Conservation (phyloP, 30 jellyfish, hydroid and myxozoan species). For the Hydractinia symbiolongicarpus region DNA sequence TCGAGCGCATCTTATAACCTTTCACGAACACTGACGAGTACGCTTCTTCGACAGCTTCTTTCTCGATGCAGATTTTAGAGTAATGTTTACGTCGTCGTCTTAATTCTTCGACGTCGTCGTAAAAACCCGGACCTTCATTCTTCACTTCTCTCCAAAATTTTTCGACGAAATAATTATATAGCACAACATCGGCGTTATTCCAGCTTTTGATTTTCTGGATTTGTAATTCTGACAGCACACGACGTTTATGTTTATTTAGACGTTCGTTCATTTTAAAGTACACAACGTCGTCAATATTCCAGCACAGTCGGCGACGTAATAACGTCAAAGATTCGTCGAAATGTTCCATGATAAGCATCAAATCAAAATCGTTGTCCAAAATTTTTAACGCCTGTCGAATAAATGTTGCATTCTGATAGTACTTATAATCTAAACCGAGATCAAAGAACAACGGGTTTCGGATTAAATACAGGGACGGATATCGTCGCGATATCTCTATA, state of each 20-base stretch:
- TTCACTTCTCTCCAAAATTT: conserved; percentile 85
- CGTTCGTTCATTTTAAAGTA: conserved; percentile 91
- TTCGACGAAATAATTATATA: conserved; percentile 64
- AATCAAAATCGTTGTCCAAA: conserved; percentile 67
- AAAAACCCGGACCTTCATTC: conserved; percentile 84
- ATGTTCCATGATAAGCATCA: conserved; percentile 86
- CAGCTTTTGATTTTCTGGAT: conserved; percentile 53
- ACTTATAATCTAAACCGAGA: conserved; percentile 73
- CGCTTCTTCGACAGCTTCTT: conserved; percentile 84
- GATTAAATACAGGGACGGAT: conserved; percentile 67
- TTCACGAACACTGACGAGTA: conserved; percentile 76
- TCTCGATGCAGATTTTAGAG: conserved; percentile 55
- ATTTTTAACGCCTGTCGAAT: conserved; percentile 64
- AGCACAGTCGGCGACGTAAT: conserved; percentile 87
- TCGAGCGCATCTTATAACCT: conserved; percentile 80
- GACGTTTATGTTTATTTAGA: conserved; percentile 65
- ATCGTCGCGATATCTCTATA: conserved; percentile 50
- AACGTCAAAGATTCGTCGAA: conserved; percentile 92
- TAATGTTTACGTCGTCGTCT: conserved; percentile 54
- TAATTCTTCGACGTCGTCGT: conserved; percentile 70
- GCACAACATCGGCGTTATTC: conserved; percentile 86
- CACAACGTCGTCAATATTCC: conserved; percentile 92
- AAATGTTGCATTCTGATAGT: conserved; percentile 59
- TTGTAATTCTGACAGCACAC: conserved; percentile 47
- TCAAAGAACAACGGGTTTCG: conserved; percentile 88